A percentile compares a stretch with the other conserved stretches of the same genome.
These are phyloP conservation scores for Caretta caretta DNA, from an alignment of 2,113 vertebrate species.

Conservation along the genomic window DNA sequence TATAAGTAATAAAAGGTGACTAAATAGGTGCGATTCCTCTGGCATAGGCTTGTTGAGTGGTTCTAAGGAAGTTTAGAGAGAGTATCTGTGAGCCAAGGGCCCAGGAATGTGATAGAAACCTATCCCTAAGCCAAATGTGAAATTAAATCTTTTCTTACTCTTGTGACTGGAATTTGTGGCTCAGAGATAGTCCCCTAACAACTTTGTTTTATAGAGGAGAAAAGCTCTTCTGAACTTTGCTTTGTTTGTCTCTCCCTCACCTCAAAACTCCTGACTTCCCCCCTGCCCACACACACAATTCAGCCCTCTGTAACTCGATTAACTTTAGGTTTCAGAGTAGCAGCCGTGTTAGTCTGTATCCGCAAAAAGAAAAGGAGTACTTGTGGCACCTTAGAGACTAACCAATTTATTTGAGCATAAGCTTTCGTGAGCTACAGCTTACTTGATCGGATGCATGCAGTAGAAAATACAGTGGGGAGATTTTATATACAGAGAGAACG, in stretches of 20 bases:
- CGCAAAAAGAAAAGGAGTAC: no score
- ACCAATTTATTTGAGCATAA: no score
- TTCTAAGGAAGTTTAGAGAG: neutral
- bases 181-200: slow-evolving; percentile 39
- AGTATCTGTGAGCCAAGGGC: neutral
- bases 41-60: neutral
- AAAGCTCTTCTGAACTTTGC: neutral
- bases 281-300: neutral
- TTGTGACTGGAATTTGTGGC: slow-evolving; percentile 41
- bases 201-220: neutral
- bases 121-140: slow-evolving; percentile 30
- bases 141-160: slow-evolving; percentile 6
- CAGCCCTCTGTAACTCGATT: neutral
- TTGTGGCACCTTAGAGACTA: no score
- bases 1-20: neutral
- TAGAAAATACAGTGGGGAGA: no score
- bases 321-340: no score
- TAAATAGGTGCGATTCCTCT: neutral
- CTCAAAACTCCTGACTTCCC: neutral
- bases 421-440: no score
- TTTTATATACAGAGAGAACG: no score
- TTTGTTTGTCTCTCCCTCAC: neutral
- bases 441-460: no score
- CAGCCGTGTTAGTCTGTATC: no score
- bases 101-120: neutral